Percentiles rank a stretch among this genome's conserved stretches.
Conservation (phyloP, 2,113 vertebrate genomes). For the Scytalopus superciliaris region DNA sequence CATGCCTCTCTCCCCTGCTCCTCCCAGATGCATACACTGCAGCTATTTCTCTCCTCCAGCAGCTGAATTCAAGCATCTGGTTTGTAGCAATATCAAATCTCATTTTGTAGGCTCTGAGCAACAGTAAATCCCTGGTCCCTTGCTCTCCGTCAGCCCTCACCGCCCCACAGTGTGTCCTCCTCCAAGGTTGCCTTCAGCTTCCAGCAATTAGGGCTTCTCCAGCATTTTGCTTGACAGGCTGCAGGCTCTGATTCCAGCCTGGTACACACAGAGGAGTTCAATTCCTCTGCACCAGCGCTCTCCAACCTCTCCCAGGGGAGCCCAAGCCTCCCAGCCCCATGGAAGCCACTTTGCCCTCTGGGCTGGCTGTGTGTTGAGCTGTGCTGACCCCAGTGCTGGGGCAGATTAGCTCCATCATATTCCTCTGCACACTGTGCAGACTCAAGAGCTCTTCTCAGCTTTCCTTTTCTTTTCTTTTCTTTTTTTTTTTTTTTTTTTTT, state of each 20-base stretch:
- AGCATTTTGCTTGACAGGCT: neutral
- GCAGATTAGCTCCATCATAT: neutral
- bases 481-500: neutral
- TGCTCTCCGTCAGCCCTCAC: neutral
- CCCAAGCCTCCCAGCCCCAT: neutral
- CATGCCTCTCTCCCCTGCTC: neutral
- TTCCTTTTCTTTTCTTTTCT: neutral
- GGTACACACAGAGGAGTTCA: neutral
- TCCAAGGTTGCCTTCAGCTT: conserved; percentile 50
- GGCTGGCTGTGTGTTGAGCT: accelerated
- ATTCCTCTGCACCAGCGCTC: neutral
- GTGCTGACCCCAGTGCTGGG: accelerated
- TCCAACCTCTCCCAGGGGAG: neutral
- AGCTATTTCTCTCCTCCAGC: conserved; percentile 20
- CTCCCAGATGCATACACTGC: neutral
- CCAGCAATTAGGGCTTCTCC: conserved; percentile 15
- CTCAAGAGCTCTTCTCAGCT: neutral
- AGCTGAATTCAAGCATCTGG: conserved; percentile 28
- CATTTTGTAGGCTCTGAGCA: conserved; percentile 18
- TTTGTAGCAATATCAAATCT: conserved; percentile 13
- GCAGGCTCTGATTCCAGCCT: neutral
- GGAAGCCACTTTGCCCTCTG: accelerated
- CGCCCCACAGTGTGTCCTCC: conserved; percentile 27
- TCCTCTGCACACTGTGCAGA: neutral
- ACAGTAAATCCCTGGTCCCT: conserved; percentile 47